phyloP scores from a whole-genome alignment of 1,140 invertebrate species.

The Parapsyche elsis region DNA sequence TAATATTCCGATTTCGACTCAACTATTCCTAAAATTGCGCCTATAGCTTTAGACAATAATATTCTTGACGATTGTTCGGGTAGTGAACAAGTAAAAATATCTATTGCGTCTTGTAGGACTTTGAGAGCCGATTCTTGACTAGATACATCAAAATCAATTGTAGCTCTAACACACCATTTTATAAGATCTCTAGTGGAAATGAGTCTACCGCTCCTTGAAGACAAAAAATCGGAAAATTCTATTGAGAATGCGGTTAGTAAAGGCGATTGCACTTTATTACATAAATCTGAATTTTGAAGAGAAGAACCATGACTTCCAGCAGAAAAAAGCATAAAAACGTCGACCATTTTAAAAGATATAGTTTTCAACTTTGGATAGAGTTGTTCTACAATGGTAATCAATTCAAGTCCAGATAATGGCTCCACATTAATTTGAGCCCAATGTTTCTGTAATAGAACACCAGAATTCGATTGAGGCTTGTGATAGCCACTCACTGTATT shows the following conservation, averaged over 20 bases:
- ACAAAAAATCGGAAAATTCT: constrained; percentile 48
- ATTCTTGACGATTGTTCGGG: constrained; percentile 72
- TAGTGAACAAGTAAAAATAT: constrained; percentile 88
- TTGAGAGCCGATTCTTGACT: constrained; percentile 79
- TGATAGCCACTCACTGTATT: constrained; percentile 70
- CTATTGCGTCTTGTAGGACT: constrained; percentile 90
- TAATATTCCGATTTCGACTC: constrained; percentile 87
- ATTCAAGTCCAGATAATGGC: constrained; percentile 79
- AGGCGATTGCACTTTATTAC: constrained; percentile 57
- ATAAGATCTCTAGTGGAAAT: constrained; percentile 90
- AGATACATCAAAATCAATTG: constrained; percentile 78
- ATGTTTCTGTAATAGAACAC: constrained; percentile 81
- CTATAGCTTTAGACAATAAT: constrained; percentile 78
- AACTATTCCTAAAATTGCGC: constrained; percentile 84
- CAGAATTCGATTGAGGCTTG: constrained; percentile 73
- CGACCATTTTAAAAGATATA: constrained; percentile 81
- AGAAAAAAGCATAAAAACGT: constrained; percentile 86
- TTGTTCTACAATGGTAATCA: constrained; percentile 74
- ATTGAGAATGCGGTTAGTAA: constrained; percentile 57
- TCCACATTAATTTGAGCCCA: constrained; percentile 86
- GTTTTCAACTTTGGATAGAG: constrained; percentile 80
- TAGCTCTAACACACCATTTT: constrained; percentile 89
- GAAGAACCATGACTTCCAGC: constrained; percentile 72
- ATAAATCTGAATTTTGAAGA: constrained; percentile 59
- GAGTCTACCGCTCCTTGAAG: constrained; percentile 70